Evolutionary conservation across 2,113 vertebrate genomes (phyloP).

Genomic region (Oryzias curvinotus): DNA sequence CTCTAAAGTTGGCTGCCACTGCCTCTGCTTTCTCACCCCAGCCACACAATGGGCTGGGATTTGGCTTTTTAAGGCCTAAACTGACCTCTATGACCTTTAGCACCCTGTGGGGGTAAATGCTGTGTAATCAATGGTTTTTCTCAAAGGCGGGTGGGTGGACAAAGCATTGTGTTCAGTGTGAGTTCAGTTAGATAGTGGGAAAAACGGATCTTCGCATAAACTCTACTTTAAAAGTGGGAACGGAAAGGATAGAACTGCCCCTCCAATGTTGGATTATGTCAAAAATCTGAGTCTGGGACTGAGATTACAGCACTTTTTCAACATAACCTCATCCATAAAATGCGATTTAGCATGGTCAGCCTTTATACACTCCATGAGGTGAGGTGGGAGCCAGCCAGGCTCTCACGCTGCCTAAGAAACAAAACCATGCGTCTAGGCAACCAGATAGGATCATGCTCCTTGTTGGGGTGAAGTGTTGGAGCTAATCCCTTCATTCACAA

Average conservation of each 20-base stretch:
- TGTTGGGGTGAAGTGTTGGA: constrained; percentile 86
- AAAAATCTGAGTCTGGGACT: constrained; percentile 23
- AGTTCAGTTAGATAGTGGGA: constrained; percentile 49
- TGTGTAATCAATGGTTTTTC: constrained; percentile 96
- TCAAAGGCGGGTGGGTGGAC: constrained; percentile 82
- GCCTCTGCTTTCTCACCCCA: constrained; percentile 74
- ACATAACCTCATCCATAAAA: constrained; percentile 20
- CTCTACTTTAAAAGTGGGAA: constrained; percentile 35
- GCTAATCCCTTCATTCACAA: constrained; percentile 90
- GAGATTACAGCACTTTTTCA: constrained; percentile 32
- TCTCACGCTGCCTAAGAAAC: constrained; percentile 70
- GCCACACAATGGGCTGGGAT: constrained; percentile 70
- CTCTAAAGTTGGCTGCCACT: constrained; percentile 67
- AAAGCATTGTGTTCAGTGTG: constrained; percentile 64
- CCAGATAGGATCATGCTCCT: constrained; percentile 89
- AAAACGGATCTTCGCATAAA: constrained; percentile 46
- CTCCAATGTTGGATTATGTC: constrained; percentile 31
- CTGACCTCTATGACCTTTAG: constrained; percentile 78
- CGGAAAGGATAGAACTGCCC: constrained; percentile 25
- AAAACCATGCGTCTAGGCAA: constrained; percentile 83
- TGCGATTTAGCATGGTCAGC: constrained; percentile 57
- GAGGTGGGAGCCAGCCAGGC: constrained; percentile 58
- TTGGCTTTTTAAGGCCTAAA: constrained; percentile 65
- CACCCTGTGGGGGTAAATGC: constrained; percentile 92
- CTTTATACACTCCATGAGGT: constrained; percentile 54